Evolutionary conservation across 1,140 invertebrate species (phyloP).

Genomic region (Neomicropteryx cornuta): DNA sequence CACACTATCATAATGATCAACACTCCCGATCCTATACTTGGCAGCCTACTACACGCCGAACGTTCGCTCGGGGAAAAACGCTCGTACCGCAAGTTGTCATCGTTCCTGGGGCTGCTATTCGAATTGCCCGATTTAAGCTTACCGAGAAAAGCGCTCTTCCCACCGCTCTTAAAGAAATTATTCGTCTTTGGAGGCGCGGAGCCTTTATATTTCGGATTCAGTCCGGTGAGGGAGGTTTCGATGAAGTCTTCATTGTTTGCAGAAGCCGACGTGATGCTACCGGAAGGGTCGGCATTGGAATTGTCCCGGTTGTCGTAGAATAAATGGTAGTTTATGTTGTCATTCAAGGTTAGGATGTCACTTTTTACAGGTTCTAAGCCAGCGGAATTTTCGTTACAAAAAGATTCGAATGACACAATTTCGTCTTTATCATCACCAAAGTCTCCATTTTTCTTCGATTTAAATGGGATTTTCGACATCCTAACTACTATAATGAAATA

Average conservation of each 20-base stretch:
- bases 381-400: slow-evolving; percentile 38
- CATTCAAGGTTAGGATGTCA: slow-evolving; percentile 37
- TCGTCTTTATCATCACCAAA: slow-evolving; percentile 37
- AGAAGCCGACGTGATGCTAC: slow-evolving; percentile 27
- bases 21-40: slow-evolving; percentile 25
- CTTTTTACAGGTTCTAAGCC: slow-evolving; percentile 30
- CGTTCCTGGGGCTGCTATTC: slow-evolving; percentile 22
- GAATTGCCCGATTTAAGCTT: slow-evolving; percentile 17
- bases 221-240: slow-evolving; percentile 30
- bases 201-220: slow-evolving; percentile 15
- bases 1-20: slow-evolving; percentile 25
- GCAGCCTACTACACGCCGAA: slow-evolving; percentile 18
- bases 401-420: slow-evolving; percentile 44
- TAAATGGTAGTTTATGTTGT: slow-evolving; percentile 39
- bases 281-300: slow-evolving; percentile 23
- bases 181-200: slow-evolving; percentile 10
- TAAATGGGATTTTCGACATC: slow-evolving; percentile 38
- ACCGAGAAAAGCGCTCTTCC: slow-evolving; percentile 25
- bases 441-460: slow-evolving; percentile 26
- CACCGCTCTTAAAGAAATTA: slow-evolving; percentile 24
- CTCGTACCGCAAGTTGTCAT: slow-evolving; percentile 30
- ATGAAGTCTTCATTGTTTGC: slow-evolving; percentile 22
- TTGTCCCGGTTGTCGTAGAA: slow-evolving; percentile 31
- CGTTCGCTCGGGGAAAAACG: slow-evolving; percentile 28
- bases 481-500: slow-evolving; percentile 9